Percentiles rank a stretch among this genome's conserved stretches.
Conservation (phyloP, 2,797 vertebrate species). For the Girardinus metallicus region DNA sequence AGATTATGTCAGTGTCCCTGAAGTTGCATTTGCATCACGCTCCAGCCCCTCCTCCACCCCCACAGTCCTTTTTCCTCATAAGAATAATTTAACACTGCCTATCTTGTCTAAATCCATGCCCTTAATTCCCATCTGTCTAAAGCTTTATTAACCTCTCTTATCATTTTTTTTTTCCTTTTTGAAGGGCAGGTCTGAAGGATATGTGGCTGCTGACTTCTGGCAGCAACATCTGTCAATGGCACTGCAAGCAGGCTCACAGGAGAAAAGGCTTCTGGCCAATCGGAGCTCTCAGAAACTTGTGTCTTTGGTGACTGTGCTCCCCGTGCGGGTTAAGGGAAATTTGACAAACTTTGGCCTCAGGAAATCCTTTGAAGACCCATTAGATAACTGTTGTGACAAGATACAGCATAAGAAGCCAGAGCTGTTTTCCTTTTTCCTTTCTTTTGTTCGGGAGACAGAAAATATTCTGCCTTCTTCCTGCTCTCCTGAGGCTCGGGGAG, state of each 20-base stretch:
- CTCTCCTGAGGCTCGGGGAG: not conserved
- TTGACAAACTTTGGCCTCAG: constrained; percentile 12
- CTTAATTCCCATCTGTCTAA: constrained; percentile 76
- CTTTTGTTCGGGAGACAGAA: not conserved
- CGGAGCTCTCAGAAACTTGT: not conserved
- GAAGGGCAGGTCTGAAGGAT: constrained; percentile 61
- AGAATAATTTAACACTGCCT: constrained; percentile 67
- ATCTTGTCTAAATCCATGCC: constrained; percentile 70
- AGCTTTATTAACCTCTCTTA: constrained; percentile 61
- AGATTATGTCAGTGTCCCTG: constrained; percentile 58
- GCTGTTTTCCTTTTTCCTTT: not conserved
- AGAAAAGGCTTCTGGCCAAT: constrained; percentile 3
- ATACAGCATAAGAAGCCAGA: not conserved
- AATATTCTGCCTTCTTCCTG: constrained; percentile 9
- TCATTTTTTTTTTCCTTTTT: constrained; percentile 38
- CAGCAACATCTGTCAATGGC: constrained; percentile 65
- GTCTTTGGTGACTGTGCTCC: constrained; percentile 3
- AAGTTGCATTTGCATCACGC: constrained; percentile 45
- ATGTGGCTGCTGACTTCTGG: constrained; percentile 49
- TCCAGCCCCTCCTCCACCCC: constrained; percentile 41
- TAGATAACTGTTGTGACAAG: constrained; percentile 10
- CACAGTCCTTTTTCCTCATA: constrained; percentile 58
- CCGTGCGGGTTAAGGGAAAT: not conserved
- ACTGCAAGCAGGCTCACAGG: constrained; percentile 11
- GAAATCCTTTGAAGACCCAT: constrained; percentile 32